Evolutionary conservation across 2,888 invertebrate species (phyloP).

Genomic region (Coecobrya sp.): DNA sequence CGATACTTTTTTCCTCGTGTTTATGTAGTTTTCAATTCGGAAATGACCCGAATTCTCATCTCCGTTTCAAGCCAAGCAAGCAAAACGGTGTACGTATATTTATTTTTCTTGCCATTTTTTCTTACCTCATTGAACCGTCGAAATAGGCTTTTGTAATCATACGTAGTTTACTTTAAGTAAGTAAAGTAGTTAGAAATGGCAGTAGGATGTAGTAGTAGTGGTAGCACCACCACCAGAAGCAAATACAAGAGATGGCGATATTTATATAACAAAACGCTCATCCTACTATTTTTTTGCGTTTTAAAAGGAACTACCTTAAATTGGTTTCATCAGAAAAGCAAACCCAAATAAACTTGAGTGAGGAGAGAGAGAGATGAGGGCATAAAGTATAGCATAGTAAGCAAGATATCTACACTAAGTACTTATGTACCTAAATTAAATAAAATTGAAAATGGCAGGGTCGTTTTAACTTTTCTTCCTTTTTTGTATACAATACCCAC

Average conservation of each 20-base stretch:
- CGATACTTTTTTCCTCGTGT: slow-evolving; percentile 17
- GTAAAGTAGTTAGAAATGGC: slow-evolving; percentile 1
- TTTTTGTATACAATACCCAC: slow-evolving; percentile 8
- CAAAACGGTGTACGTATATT: slow-evolving; percentile 57
- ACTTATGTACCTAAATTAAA: slow-evolving; percentile 32
- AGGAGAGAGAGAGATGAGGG: not conserved
- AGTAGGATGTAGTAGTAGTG: not conserved
- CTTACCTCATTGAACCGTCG: slow-evolving; percentile 70
- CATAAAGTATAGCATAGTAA: not conserved
- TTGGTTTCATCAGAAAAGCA: slow-evolving; percentile 53
- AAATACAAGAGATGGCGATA: too few relatives aligned
- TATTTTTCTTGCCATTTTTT: slow-evolving; percentile 62
- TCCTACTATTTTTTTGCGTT: not conserved
- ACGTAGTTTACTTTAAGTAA: slow-evolving; percentile 24
- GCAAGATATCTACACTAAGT: not conserved
- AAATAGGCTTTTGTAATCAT: slow-evolving; percentile 72
- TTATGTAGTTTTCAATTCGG: slow-evolving; percentile 63
- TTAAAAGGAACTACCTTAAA: slow-evolving; percentile 35
- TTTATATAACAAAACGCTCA: not conserved
- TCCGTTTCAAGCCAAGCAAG: slow-evolving; percentile 50
- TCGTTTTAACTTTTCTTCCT: slow-evolving; percentile 32
- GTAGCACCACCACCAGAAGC: too few relatives aligned
- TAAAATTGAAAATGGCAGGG: slow-evolving; percentile 51
- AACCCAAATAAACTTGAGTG: slow-evolving; percentile 30
- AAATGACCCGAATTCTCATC: slow-evolving; percentile 76